Base-by-base conservation (phyloP, 2,888 invertebrate species). In the Emmelina monodactyla region DNA sequence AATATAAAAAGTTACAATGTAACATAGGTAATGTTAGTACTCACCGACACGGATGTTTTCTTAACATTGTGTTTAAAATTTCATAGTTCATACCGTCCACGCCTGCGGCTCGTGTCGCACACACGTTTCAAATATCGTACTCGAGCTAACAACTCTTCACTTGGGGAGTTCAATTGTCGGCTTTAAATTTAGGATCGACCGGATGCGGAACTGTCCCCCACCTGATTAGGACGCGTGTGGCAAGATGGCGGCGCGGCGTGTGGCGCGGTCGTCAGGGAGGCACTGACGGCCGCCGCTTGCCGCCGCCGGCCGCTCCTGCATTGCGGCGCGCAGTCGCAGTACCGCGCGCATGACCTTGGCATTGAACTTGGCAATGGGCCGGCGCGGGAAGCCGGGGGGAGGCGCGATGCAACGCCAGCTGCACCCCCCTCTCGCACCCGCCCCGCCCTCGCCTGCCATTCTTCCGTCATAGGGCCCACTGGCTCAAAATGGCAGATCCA, bases 321-420 rank as follows among this genome's bases (percentile, higher is more conserved):
- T 73, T 85, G 85, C 84, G 82, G 82, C 80, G 83, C 84, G 83
- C 83, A 83, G 81, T 71, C 83, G 82, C 79, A 82, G 72, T 83
- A 71, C 68, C 70, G 78, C 82, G 82, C 82, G 76, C 81, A 83
- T 85, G 86, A 85, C 88, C 88, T 88, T 88, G 88, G 87, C 87
- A 88, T 85, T 88, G 88, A 88, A 88, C 88, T 88, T 88, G 87
- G 85, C 85, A 84, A 75, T 78, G 79, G 75, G 72, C 68, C 66
- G 73, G 63, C 62, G 66, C 60, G 68, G 58, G 53, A 47, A 45
- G 55, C 46, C 52, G 49, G 43, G 36, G 36, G 37, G 44, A 42
- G 41, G 47, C 37, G 39, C 51, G 67, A 67, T 71, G 71, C 71
- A 71, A 63, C 63, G 62, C 60, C 71, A 72, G 70, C 73, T 75